Percentiles rank a stretch among this genome's conserved stretches.
Conservation (phyloP, 2,797 vertebrate genomes). For the Danio tinwini region DNA sequence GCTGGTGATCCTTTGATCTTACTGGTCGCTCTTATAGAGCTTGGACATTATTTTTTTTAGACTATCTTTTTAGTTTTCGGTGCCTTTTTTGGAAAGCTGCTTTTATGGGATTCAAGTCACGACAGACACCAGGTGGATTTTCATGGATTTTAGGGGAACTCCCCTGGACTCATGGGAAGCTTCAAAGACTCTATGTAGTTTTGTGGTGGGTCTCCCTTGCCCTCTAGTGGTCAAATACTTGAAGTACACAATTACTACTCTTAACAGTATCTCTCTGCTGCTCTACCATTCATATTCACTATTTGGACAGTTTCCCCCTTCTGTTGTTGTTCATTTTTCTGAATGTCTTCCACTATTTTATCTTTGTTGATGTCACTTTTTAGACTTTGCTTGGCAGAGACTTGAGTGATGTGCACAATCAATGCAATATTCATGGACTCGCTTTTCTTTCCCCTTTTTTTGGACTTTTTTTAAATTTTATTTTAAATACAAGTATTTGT, state of each 20-base stretch:
- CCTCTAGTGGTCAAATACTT: conserved; percentile 83
- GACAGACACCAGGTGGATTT: conserved; percentile 39
- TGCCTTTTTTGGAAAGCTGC: conserved; percentile 97
- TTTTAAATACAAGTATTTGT: conserved; percentile 77
- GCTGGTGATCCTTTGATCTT: conserved; percentile 54
- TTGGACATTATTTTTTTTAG: conserved; percentile 78
- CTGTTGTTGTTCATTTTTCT: conserved; percentile 52
- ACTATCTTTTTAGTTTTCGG: conserved; percentile 91
- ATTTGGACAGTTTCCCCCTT: conserved; percentile 67
- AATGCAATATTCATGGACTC: conserved; percentile 93
- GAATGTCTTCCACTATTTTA: conserved; percentile 53
- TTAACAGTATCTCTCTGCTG: conserved; percentile 56
- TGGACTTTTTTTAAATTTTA: background rate
- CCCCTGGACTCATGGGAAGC: conserved; percentile 66
- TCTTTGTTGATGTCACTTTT: conserved; percentile 78
- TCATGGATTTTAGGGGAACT: conserved; percentile 43
- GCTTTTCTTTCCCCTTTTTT: background rate
- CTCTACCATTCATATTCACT: conserved; percentile 75
- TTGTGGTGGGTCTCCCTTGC: conserved; percentile 56
- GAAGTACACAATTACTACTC: conserved; percentile 75
- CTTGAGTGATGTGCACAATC: conserved; percentile 93
- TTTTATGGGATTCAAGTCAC: conserved; percentile 82
- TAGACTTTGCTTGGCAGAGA: conserved; percentile 78
- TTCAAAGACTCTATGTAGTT: conserved; percentile 51
- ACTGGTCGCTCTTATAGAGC: conserved; percentile 89